These are phyloP conservation scores for Drosophila malerkotliana DNA, from an alignment of 1,140 invertebrate species.

Conservation along the genomic window DNA sequence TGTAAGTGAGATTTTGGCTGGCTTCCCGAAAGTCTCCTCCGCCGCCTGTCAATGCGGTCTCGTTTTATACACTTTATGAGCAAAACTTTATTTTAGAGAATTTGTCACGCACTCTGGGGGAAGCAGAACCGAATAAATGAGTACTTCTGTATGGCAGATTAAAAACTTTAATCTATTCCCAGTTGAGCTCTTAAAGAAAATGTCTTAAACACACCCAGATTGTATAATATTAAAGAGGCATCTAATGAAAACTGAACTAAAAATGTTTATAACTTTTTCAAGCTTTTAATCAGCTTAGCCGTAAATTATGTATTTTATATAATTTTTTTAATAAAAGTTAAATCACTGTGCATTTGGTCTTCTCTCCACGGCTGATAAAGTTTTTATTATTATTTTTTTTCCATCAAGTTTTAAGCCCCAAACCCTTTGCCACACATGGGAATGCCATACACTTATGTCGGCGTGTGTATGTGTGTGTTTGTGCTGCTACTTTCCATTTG, in stretches of 20 bases:
- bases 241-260: not conserved
- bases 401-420: conserved; percentile 63
- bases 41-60: conserved; percentile 5
- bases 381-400: conserved; percentile 15
- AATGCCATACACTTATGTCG: conserved; percentile 43
- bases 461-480: conserved; percentile 37
- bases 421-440: conserved; percentile 72
- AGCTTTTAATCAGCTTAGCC: not conserved
- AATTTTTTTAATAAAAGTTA: not conserved
- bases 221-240: not conserved
- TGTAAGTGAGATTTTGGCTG: conserved; percentile 57
- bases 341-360: conserved; percentile 26
- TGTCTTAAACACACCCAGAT: not conserved
- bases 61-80: conserved; percentile 40
- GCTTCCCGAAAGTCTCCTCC: conserved; percentile 6
- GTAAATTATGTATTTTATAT: not conserved
- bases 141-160: not conserved
- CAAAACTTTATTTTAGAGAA: conserved; percentile 8
- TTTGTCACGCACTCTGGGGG: conserved; percentile 31
- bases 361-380: conserved; percentile 19
- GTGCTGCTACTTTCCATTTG: conserved; percentile 71
- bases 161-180: not conserved
- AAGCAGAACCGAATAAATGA: conserved; percentile 2
- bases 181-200: not conserved
- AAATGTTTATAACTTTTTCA: not conserved